Evolutionary conservation across 2,888 invertebrate genomes (phyloP).

Genomic region (Tachina lurida): DNA sequence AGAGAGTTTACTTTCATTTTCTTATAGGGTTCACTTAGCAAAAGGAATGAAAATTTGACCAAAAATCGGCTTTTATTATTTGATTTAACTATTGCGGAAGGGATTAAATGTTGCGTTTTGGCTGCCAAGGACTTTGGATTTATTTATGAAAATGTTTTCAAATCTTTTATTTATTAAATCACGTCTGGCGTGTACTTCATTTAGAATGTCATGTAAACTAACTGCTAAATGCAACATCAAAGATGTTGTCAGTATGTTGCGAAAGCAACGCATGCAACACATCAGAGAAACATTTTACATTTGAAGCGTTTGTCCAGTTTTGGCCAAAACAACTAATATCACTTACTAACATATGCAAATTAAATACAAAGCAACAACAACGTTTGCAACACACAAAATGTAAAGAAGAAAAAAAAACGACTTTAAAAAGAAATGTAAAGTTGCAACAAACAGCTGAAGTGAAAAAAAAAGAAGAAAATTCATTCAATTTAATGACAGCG

Average conservation of each 20-base stretch:
- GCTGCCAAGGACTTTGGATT: not conserved
- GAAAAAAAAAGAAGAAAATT: constrained; percentile 39
- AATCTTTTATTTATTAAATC: not conserved
- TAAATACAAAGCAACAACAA: constrained; percentile 39
- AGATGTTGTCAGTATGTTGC: constrained; percentile 35
- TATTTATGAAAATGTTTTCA: constrained; percentile 4
- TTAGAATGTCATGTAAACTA: constrained; percentile 38
- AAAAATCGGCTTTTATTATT: too few relatives aligned
- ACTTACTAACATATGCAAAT: constrained; percentile 54
- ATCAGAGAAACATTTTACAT: constrained; percentile 44
- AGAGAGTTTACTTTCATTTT: too few relatives aligned
- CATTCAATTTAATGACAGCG: constrained; percentile 50
- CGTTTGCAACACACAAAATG: constrained; percentile 9
- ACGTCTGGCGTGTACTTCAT: constrained; percentile 1
- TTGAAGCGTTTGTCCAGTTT: constrained; percentile 56
- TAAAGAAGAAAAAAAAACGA: constrained; percentile 7
- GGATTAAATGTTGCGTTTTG: too few relatives aligned
- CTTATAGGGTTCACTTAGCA: too few relatives aligned
- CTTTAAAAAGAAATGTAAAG: constrained; percentile 51
- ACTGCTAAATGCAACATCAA: constrained; percentile 29
- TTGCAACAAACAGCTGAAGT: constrained; percentile 39
- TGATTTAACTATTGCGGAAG: too few relatives aligned
- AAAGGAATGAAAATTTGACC: too few relatives aligned
- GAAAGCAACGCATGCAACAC: constrained; percentile 17
- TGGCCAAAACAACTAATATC: constrained; percentile 63